Base-by-base conservation (phyloP, 2,888 invertebrate species). In the Papilio protenor region DNA sequence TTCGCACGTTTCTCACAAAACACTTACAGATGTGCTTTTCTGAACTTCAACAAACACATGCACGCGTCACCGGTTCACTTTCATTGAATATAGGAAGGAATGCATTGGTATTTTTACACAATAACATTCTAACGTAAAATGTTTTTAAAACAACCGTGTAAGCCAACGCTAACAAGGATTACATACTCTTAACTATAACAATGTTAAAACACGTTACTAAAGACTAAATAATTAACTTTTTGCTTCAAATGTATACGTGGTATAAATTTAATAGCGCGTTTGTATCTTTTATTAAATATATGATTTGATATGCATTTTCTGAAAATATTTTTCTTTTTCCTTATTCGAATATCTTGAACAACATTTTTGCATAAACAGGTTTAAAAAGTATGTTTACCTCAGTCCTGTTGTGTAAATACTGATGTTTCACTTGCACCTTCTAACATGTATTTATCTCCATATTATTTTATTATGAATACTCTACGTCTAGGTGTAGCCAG, bases 121-220 rank as follows among this genome's bases (percentile, higher is more conserved):
- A 69, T 69, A 69, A 21, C 66, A 69, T 69, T 45, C 66, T 69
- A 69, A 69, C 64, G 66, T 21, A 45, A 69, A 69, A 69, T 69
- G 66, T 69, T 69, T 69, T 69, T 69, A 69, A 69, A 69, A 69
- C 66, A 69, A 69, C 21, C 12, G 45, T 12, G 66, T 69, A 45
- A 66, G 40, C n/a, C 40, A 12, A 18, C 33, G 18, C n/a, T 66
- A 66, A 45, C 66, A 45, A 21, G 66, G 66, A 69, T 69, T 27
- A 27, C 27, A 12, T 59, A 61, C 61, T 27, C 16, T 27, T 61
- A 45, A 45, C 21, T n/a, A 69, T 45, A 45, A 69, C 66, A 66
- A 11, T 66, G n/a, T 66, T 66, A n/a, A 45, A 45, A 69, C 66
- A 69, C 40, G 40, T 66, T 66, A 66, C n/a, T 66, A 21, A 45